Conservation (phyloP, 2,888 invertebrate species). For the Lepidonotus clava region DNA sequence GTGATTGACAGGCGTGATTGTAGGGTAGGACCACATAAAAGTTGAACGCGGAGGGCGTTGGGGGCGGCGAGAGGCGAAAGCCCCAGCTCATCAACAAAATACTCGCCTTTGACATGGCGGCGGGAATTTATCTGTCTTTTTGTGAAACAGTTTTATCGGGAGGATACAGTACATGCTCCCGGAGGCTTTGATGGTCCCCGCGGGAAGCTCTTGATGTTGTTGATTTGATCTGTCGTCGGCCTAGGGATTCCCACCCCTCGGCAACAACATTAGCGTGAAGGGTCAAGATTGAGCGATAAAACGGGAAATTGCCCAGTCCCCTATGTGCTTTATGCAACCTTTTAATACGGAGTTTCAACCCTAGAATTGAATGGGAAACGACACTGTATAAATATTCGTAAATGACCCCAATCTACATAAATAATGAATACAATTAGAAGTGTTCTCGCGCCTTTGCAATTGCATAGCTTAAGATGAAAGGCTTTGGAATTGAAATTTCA, state of each 20-base stretch:
- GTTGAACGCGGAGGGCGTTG: background rate
- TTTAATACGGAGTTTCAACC: background rate
- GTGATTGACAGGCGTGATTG: constrained; percentile 38
- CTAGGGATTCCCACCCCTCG: background rate
- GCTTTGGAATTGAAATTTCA: no score
- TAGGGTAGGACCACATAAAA: background rate
- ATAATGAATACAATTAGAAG: no score
- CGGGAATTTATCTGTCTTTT: constrained; percentile 9
- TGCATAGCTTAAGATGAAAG: no score
- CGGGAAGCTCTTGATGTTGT: background rate
- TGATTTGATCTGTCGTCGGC: constrained; percentile 4
- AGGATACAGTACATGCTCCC: background rate
- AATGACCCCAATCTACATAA: no score
- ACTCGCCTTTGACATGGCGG: background rate
- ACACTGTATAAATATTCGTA: background rate
- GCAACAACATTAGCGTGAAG: background rate
- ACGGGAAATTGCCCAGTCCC: background rate
- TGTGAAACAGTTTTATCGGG: background rate
- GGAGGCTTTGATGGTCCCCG: background rate
- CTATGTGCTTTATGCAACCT: background rate
- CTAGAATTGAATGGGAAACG: background rate
- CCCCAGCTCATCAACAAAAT: background rate
- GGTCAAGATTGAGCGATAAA: background rate
- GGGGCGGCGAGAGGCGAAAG: background rate
- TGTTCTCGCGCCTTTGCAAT: no score